phyloP scores from a whole-genome alignment of 2,888 invertebrate species.

The Callosobruchus maculatus region DNA sequence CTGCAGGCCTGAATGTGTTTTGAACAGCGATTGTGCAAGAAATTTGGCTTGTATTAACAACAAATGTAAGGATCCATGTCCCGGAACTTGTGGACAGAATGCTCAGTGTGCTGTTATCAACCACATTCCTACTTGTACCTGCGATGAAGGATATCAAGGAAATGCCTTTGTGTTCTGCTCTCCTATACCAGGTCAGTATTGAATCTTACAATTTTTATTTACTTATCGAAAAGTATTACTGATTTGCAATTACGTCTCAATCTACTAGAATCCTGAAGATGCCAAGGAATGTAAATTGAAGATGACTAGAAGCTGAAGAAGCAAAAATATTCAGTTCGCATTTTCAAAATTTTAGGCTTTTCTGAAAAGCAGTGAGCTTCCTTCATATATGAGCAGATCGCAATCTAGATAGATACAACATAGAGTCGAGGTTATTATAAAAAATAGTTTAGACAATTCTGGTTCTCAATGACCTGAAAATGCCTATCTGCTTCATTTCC shows the following conservation, averaged over 20 bases:
- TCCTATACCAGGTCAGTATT: conserved; percentile 47
- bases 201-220: background rate
- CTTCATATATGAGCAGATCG: too few relatives aligned
- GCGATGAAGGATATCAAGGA: conserved; percentile 65
- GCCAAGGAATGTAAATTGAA: too few relatives aligned
- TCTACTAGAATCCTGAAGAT: too few relatives aligned
- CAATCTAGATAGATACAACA: too few relatives aligned
- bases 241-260: too few relatives aligned
- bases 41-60: conserved; percentile 68
- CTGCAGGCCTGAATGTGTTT: conserved; percentile 70
- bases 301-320: too few relatives aligned
- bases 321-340: too few relatives aligned
- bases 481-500: background rate
- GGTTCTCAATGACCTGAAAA: too few relatives aligned
- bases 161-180: conserved; percentile 69
- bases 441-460: too few relatives aligned
- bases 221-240: background rate
- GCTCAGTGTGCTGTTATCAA: conserved; percentile 71
- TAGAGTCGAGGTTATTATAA: too few relatives aligned
- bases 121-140: conserved; percentile 74
- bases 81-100: conserved; percentile 70
- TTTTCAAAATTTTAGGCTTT: too few relatives aligned
- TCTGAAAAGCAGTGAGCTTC: too few relatives aligned
- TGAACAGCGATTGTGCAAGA: conserved; percentile 67
- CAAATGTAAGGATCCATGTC: conserved; percentile 69